Evolutionary conservation across 2,113 vertebrate genomes (phyloP).

Genomic region (Cisticola juncidis): DNA sequence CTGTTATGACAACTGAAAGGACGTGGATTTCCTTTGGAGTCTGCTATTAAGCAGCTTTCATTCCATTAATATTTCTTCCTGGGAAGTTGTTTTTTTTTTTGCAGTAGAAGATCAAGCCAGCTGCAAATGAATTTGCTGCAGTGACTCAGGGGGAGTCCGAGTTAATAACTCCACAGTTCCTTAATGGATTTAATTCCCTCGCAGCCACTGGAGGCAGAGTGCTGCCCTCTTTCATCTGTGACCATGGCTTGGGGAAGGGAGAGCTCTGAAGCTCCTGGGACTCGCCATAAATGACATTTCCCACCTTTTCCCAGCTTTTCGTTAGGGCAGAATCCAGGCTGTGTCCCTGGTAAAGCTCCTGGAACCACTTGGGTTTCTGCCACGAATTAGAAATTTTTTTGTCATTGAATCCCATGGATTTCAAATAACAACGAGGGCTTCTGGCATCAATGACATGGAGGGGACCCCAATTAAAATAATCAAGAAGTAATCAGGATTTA

Average conservation of each 20-base stretch:
- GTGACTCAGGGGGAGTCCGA: slow-evolving; percentile 52
- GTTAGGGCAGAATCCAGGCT: background rate
- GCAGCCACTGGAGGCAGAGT: slow-evolving; percentile 29
- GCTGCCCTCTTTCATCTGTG: slow-evolving; percentile 33
- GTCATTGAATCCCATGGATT: background rate
- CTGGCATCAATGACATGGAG: background rate
- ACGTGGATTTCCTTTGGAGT: slow-evolving; percentile 51
- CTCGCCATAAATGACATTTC: slow-evolving; percentile 25
- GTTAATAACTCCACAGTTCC: slow-evolving; percentile 9
- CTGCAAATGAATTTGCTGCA: slow-evolving; percentile 43
- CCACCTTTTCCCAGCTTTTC: background rate
- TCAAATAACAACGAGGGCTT: background rate
- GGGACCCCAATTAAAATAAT: background rate
- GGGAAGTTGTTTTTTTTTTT: background rate
- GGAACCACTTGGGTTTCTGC: background rate
- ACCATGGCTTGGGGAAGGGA: background rate
- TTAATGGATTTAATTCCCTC: slow-evolving; percentile 52
- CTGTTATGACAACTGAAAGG: slow-evolving; percentile 46
- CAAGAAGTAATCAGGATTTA: background rate
- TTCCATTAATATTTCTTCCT: slow-evolving; percentile 59
- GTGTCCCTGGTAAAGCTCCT: background rate
- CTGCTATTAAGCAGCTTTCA: slow-evolving; percentile 51
- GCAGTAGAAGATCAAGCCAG: slow-evolving; percentile 16
- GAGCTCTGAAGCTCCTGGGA: slow-evolving; percentile 18
- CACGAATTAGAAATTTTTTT: background rate